These are phyloP conservation scores for Rotaria magnacalcarata DNA, from an alignment of 2,888 invertebrate species.

Conservation along the genomic window DNA sequence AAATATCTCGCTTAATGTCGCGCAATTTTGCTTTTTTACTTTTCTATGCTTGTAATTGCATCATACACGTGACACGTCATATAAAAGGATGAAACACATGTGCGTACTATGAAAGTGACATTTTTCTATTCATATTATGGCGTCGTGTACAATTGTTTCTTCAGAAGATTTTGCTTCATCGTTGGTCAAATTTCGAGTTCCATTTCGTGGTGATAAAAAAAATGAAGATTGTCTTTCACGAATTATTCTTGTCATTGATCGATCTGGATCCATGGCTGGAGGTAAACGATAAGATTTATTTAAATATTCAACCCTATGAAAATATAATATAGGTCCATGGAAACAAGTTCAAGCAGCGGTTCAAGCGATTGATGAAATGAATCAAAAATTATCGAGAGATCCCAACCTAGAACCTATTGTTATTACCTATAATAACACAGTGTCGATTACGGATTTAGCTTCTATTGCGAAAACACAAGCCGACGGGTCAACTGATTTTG, in stretches of 20 bases:
- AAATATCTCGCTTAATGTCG: not conserved
- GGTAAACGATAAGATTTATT: not conserved
- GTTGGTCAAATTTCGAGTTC: not conserved
- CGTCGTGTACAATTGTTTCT: not conserved
- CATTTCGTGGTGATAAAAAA: not conserved
- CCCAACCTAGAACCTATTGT: not conserved
- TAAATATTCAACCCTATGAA: not conserved
- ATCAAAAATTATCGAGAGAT: not conserved
- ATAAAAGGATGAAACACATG: not conserved
- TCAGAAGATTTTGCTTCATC: not conserved
- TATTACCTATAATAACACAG: constrained; percentile 8
- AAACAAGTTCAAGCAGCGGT: constrained; percentile 15
- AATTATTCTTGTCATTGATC: constrained; percentile 28
- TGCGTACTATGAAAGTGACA: not conserved
- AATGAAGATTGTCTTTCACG: constrained; percentile 13
- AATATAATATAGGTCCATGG: not conserved
- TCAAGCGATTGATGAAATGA: constrained; percentile 9
- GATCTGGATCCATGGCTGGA: constrained; percentile 14
- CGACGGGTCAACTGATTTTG: not conserved
- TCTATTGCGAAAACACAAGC: not conserved
- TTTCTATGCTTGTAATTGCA: not conserved
- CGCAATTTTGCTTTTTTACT: not conserved
- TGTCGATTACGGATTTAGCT: not conserved
- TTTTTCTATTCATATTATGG: not conserved
- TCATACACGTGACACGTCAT: not conserved